Conservation (phyloP, 1,140 invertebrate genomes). For the Drosophila tropicalis region DNA sequence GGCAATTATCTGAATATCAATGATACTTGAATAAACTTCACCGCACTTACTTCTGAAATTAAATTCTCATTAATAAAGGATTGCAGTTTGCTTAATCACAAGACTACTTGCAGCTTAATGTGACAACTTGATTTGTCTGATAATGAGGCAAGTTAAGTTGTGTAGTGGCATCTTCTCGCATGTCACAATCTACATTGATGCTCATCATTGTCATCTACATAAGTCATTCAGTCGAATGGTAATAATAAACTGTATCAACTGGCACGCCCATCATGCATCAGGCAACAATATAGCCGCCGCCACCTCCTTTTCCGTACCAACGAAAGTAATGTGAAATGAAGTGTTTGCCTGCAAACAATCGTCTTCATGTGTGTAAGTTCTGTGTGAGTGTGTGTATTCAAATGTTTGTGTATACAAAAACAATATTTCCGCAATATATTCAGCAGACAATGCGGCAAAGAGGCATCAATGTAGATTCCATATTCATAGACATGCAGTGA, state of each 20-base stretch:
- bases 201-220: constrained; percentile 20
- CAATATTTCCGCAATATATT: constrained; percentile 49
- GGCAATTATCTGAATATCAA: too few species aligned
- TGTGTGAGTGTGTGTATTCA: constrained; percentile 14
- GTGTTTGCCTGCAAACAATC: constrained; percentile 68
- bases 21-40: neutral
- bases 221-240: constrained; percentile 60
- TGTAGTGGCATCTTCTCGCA: constrained; percentile 8
- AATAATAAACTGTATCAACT: constrained; percentile 70
- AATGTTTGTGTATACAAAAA: constrained; percentile 40
- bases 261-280: constrained; percentile 48
- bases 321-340: constrained; percentile 64
- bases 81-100: neutral
- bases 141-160: constrained; percentile 24
- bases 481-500: constrained; percentile 76
- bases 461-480: constrained; percentile 68
- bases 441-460: constrained; percentile 68
- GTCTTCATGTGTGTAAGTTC: constrained; percentile 15
- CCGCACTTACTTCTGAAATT: neutral
- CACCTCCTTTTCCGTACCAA: constrained; percentile 1
- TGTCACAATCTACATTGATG: neutral
- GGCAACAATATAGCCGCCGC: neutral
- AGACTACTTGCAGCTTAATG: constrained; percentile 11
- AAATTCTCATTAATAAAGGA: neutral
- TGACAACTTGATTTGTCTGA: constrained; percentile 32